A percentile compares a stretch with the other conserved stretches of the same genome.
Evolutionary conservation across 2,113 vertebrate genomes (phyloP).

Genomic region (Enhydra lutris): DNA sequence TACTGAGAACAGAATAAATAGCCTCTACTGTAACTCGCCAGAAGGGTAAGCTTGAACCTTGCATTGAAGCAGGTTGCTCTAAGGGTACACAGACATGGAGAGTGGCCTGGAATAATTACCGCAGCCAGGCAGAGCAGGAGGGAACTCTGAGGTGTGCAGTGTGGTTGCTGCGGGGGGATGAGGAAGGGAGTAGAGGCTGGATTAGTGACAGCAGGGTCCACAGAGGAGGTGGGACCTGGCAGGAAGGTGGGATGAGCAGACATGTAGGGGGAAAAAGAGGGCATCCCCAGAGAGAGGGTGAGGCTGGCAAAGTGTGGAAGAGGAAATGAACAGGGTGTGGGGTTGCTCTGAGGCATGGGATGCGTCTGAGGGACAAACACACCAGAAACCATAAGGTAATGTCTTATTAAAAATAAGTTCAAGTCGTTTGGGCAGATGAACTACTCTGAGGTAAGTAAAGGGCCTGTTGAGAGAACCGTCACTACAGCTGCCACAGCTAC

Average conservation of each 20-base stretch:
- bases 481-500: not conserved
- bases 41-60: not conserved
- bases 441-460: not conserved
- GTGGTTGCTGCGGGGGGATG: not conserved
- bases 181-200: not conserved
- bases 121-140: not conserved
- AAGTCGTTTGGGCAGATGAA: not conserved
- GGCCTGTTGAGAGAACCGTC: not conserved
- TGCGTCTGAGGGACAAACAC: not conserved
- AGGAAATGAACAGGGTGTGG: not conserved
- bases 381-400: not conserved
- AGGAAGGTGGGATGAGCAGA: not conserved
- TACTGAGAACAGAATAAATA: not conserved
- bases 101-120: not conserved
- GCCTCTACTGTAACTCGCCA: fast-evolving
- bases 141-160: fast-evolving
- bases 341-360: not conserved
- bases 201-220: not conserved
- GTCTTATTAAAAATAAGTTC: not conserved
- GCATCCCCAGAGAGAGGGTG: not conserved
- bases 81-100: not conserved
- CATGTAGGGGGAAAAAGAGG: not conserved
- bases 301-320: fast-evolving
- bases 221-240: not conserved
- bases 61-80: not conserved